These are phyloP conservation scores for Aphidius colemani DNA, from an alignment of 2,888 invertebrate genomes.

Conservation along the genomic window DNA sequence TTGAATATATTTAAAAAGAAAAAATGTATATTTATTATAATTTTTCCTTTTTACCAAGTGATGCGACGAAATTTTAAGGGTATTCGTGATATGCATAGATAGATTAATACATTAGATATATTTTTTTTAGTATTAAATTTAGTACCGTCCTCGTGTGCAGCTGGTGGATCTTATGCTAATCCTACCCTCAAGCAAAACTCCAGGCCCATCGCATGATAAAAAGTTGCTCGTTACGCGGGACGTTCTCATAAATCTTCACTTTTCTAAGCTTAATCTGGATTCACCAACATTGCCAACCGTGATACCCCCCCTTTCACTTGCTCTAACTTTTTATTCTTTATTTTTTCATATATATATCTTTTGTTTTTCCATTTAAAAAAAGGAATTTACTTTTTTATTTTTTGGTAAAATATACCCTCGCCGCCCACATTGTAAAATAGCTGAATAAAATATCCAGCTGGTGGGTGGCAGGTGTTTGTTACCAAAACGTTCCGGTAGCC, in stretches of 20 bases:
- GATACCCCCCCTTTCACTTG: constrained; percentile 14
- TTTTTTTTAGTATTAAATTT: constrained; percentile 19
- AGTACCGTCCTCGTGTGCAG: constrained; percentile 39
- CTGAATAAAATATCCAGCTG: constrained; percentile 38
- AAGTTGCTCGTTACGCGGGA: constrained; percentile 54
- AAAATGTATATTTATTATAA: constrained; percentile 1
- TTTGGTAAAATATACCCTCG: not conserved
- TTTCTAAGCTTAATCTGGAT: constrained; percentile 54
- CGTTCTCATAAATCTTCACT: constrained; percentile 54
- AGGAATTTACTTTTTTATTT: not conserved
- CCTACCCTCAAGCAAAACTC: constrained; percentile 49
- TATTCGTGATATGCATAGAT: too few relatives aligned
- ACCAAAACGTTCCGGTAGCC: constrained; percentile 6
- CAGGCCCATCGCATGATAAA: constrained; percentile 44
- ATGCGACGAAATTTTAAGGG: too few relatives aligned
- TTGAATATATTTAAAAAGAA: not conserved
- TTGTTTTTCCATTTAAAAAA: constrained; percentile 27
- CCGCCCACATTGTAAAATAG: not conserved
- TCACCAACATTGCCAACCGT: constrained; percentile 39
- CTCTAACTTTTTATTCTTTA: constrained; percentile 9
- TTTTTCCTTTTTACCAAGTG: not conserved
- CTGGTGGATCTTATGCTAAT: constrained; percentile 57
- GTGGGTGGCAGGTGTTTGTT: constrained; percentile 45
- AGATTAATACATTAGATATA: not conserved
- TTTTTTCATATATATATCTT: constrained; percentile 3